Base-by-base conservation (phyloP, 2,888 invertebrate species). In the Drosophila ezoana region DNA sequence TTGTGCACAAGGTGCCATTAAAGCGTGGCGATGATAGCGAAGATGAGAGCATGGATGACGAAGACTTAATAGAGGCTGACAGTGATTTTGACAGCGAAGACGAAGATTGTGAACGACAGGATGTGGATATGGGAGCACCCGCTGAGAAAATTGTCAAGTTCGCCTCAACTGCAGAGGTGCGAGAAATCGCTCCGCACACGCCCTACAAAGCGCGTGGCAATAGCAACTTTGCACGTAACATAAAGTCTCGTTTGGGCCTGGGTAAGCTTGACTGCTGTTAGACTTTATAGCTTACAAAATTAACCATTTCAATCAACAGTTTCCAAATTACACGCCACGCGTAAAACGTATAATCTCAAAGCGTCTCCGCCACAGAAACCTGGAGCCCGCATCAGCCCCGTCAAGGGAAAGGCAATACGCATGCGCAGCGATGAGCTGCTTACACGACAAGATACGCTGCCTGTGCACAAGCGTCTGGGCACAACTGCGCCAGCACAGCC, bases 141-240 rank as follows among this genome's bases (percentile, higher is more conserved):
- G 47, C n/a, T 9, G 92, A 92, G 53, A 92, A 92, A 75, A 86
- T 90, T 54, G 92, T 92, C 0, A 92, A 92, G 54, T 92, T 92
- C 58, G 92, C 92, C 4, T 89, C 92, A 0, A 92, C 91, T 13
- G 92, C 92, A 3, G 92, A 92, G 76, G 91, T 92, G 10, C 83
- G 91, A n/a, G 92, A 92, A 83, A 92, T 92, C 8, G 89, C 89
- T 0, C 81, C 92, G n/a, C 74, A 81, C 3, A 33, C 66, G 1
- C 11, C 72, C 1, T 76, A 71, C 44, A 89, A 81, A 41, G 13
- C 66, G 13, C 74, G 75, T n/a, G 73, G 68, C 23, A 77, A 75
- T 40, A 75, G n/a, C 33, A 84, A 77, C 16, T 74, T 88, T 62
- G 75, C 80, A 18, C 57, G 74, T 9, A 78, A 79, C 20, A 79